Evolutionary conservation across 2,888 invertebrate genomes (phyloP).

Genomic region (Hypolimnas misippus): DNA sequence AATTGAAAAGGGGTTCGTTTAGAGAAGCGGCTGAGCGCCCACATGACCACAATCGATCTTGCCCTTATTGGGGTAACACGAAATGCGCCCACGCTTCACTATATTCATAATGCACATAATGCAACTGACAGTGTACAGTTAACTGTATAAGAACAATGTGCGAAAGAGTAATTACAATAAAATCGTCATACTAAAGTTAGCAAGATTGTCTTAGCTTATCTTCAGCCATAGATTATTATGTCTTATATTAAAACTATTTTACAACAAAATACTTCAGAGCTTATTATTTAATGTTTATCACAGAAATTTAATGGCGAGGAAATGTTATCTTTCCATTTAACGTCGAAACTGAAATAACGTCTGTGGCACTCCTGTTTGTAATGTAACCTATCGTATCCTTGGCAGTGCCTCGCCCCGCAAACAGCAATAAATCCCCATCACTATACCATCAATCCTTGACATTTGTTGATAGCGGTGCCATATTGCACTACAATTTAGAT

Average conservation of each 20-base stretch:
- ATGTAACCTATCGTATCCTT: conserved; percentile 65
- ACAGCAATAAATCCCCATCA: conserved; percentile 78
- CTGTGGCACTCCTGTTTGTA: conserved; percentile 67
- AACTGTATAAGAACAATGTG: conserved; percentile 5
- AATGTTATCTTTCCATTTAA: conserved; percentile 70
- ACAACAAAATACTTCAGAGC: too few relatives aligned
- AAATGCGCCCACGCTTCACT: conserved; percentile 38
- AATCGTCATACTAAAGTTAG: neutral
- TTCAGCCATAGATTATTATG: neutral
- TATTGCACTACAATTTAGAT: conserved; percentile 79
- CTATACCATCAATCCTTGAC: conserved; percentile 74
- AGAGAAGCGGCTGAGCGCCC: conserved; percentile 66
- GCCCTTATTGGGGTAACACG: conserved; percentile 70
- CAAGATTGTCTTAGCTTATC: neutral
- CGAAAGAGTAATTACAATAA: neutral
- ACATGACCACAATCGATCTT: conserved; percentile 71
- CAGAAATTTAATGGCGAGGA: conserved; percentile 52
- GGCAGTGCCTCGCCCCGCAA: conserved; percentile 61
- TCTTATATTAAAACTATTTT: too few relatives aligned
- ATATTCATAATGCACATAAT: conserved; percentile 12
- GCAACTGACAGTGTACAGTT: neutral
- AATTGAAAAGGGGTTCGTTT: conserved; percentile 77
- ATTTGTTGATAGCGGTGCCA: conserved; percentile 67
- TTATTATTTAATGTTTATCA: conserved; percentile 3
- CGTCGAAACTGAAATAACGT: conserved; percentile 64